These are phyloP conservation scores for Acrocyrtus sp. DNA, from an alignment of 2,888 invertebrate species.

Conservation along the genomic window DNA sequence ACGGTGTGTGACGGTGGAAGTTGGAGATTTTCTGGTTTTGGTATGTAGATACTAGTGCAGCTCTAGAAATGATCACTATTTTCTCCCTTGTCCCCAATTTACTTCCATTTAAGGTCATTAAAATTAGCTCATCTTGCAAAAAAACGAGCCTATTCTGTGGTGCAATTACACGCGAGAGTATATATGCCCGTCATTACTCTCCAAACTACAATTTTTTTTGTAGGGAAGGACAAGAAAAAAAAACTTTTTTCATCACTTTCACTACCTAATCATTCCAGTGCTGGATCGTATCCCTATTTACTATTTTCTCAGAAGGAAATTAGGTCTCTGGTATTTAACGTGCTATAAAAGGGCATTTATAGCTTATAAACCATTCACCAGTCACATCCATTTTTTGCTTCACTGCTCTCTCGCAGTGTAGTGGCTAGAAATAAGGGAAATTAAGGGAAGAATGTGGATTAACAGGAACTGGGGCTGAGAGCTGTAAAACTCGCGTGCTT, in stretches of 20 bases:
- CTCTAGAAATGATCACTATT: too few relatives aligned
- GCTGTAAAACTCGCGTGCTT: constrained; percentile 38
- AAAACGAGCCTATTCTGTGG: constrained; percentile 44
- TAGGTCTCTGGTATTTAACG: constrained; percentile 46
- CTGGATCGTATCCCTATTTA: constrained; percentile 40
- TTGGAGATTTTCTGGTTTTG: too few relatives aligned
- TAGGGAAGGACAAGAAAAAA: constrained; percentile 8
- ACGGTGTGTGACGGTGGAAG: too few relatives aligned
- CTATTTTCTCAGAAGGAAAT: constrained; percentile 33
- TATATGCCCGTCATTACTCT: constrained; percentile 30
- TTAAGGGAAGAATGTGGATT: constrained; percentile 50
- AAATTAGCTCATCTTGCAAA: constrained; percentile 51
- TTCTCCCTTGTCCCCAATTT: constrained; percentile 13
- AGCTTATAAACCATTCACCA: not conserved
- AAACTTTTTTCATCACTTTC: constrained; percentile 45
- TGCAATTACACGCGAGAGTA: constrained; percentile 29
- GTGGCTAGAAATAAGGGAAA: constrained; percentile 45
- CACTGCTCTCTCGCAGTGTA: constrained; percentile 12
- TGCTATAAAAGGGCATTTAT: constrained; percentile 11
- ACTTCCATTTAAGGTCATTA: constrained; percentile 30
- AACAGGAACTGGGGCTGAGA: constrained; percentile 40
- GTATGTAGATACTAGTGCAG: too few relatives aligned
- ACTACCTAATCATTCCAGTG: constrained; percentile 41
- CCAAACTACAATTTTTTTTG: not conserved
- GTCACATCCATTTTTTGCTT: not conserved